Conservation (phyloP, 2,797 vertebrate species). For the Ptychobarbus kaznakovi region DNA sequence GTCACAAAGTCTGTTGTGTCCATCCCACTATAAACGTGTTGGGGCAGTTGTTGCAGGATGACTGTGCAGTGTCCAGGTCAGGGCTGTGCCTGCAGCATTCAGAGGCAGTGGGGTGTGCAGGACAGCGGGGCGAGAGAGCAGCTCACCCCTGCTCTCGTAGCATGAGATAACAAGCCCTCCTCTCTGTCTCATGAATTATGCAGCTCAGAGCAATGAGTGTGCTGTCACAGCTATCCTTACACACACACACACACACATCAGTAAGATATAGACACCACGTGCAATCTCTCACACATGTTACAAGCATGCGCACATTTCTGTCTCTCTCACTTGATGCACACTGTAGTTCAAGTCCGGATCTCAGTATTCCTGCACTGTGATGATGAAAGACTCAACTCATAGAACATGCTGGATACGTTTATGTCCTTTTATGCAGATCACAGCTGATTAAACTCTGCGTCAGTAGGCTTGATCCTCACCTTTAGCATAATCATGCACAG, state of each 20-base stretch:
- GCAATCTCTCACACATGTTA: not conserved
- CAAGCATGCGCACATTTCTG: not conserved
- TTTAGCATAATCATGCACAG: constrained; percentile 41
- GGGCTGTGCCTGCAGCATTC: constrained; percentile 20
- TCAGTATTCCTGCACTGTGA: constrained; percentile 11
- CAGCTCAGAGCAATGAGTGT: constrained; percentile 34
- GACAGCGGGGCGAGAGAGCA: constrained; percentile 21
- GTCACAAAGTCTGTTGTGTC: not conserved
- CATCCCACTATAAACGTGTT: not conserved
- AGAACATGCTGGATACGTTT: constrained; percentile 31
- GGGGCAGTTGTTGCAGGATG: constrained; percentile 11
- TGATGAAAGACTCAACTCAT: constrained; percentile 37
- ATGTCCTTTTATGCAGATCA: constrained; percentile 35
- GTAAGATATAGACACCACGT: constrained; percentile 25
- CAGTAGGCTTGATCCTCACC: constrained; percentile 15
- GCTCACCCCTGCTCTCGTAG: constrained; percentile 40
- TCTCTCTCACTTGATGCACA: constrained; percentile 4
- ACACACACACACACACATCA: constrained; percentile 1
- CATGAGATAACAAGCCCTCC: constrained; percentile 43
- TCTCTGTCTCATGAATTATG: constrained; percentile 34
- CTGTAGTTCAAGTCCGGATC: constrained; percentile 10
- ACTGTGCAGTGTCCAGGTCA: constrained; percentile 13
- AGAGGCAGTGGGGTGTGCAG: not conserved
- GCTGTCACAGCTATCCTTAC: constrained; percentile 25
- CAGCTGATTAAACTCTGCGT: constrained; percentile 33